phyloP scores from a whole-genome alignment of 2,797 vertebrate genomes.

The Gallinago nigripennis region DNA sequence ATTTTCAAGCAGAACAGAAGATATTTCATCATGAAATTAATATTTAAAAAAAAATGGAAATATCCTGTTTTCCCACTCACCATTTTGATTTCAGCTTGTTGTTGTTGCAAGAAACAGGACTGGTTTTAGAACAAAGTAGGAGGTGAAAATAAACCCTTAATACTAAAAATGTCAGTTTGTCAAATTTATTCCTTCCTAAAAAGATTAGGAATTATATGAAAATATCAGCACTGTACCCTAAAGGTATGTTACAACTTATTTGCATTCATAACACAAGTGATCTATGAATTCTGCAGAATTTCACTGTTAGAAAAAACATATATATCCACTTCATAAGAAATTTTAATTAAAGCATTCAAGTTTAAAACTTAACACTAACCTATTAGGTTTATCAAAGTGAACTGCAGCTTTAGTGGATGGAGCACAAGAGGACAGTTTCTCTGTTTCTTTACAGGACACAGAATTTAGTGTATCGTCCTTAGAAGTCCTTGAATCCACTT shows the following conservation, averaged over 20 bases:
- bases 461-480: conserved; percentile 69
- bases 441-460: conserved; percentile 74
- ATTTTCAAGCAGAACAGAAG: background rate
- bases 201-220: background rate
- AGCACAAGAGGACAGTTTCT: conserved; percentile 71
- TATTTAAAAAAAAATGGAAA: background rate
- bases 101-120: background rate
- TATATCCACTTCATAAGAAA: background rate
- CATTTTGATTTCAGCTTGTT: background rate
- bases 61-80: background rate
- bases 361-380: conserved; percentile 78
- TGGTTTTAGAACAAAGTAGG: background rate
- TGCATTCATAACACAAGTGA: background rate
- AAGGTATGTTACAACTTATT: background rate
- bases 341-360: background rate
- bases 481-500: conserved; percentile 63
- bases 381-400: conserved; percentile 93
- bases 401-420: conserved; percentile 77
- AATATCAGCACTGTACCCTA: background rate
- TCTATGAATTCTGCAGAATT: background rate
- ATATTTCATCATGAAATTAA: background rate
- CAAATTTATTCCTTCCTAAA: background rate
- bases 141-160: background rate
- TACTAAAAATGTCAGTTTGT: background rate
- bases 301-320: background rate